A percentile compares a stretch with the other conserved stretches of the same genome.
Conservation (phyloP, 1,140 invertebrate species). For the Akabosia matsudoensis region DNA sequence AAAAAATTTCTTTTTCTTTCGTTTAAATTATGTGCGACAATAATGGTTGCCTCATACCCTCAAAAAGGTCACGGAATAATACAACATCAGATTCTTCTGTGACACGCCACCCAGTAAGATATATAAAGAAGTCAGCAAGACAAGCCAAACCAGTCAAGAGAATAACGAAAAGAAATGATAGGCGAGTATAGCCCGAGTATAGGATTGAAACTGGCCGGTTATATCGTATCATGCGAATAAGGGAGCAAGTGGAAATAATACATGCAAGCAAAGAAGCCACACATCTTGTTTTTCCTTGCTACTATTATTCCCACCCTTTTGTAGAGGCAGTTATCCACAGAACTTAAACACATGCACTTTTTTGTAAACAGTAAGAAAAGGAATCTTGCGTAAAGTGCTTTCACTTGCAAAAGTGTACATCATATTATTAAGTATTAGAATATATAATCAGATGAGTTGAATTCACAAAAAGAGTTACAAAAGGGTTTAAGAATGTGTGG, state of each 20-base stretch:
- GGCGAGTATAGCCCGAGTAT: neutral
- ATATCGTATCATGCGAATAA: neutral
- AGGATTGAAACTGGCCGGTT: too few relatives aligned
- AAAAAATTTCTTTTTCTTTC: neutral
- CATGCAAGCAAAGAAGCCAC: neutral
- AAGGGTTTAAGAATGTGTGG: too few relatives aligned
- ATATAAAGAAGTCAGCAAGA: neutral
- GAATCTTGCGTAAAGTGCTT: neutral
- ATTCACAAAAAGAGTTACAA: neutral
- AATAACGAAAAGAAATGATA: neutral
- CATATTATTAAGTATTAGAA: conserved; percentile 14
- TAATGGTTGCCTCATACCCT: neutral
- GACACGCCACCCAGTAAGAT: neutral
- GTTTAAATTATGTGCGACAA: neutral
- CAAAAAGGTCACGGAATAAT: neutral
- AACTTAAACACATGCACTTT: neutral
- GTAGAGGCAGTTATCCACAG: neutral
- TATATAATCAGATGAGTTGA: neutral
- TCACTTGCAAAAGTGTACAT: conserved; percentile 6
- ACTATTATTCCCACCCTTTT: too few relatives aligned
- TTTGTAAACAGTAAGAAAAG: neutral
- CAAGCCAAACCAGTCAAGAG: neutral
- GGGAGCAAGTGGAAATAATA: neutral
- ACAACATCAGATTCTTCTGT: neutral
- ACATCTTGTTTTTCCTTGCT: neutral